Evolutionary conservation across 1,140 invertebrate species (phyloP).

Genomic region (Phocides pigmalion): DNA sequence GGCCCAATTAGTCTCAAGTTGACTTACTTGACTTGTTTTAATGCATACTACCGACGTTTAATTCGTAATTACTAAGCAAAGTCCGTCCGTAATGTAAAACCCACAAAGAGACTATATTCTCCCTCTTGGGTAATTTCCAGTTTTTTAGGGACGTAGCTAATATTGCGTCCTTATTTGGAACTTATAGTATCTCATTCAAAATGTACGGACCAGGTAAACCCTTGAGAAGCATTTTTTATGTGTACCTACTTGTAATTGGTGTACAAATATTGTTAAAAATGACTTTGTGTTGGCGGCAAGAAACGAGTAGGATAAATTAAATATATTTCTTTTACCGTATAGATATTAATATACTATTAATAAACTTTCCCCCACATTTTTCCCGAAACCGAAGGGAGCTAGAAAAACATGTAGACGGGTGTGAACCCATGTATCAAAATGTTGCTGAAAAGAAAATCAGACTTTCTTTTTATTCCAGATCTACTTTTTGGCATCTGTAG

Average conservation of each 20-base stretch:
- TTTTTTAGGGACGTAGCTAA: conserved; percentile 34
- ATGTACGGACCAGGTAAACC: conserved; percentile 17
- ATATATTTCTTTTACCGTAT: too few relatives aligned
- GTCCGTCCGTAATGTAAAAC: conserved; percentile 30
- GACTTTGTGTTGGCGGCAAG: too few relatives aligned
- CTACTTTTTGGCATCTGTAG: neutral
- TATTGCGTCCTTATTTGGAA: conserved; percentile 5
- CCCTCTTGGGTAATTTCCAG: conserved; percentile 26
- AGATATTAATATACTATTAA: too few relatives aligned
- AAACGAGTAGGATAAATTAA: too few relatives aligned
- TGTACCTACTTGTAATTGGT: neutral
- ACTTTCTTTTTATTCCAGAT: too few relatives aligned
- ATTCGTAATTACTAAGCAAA: conserved; percentile 43
- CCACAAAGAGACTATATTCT: conserved; percentile 10
- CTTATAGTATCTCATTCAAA: conserved; percentile 23
- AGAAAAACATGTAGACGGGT: too few relatives aligned
- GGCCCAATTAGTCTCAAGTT: conserved; percentile 14
- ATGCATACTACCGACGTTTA: conserved; percentile 36
- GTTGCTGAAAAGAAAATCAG: too few relatives aligned
- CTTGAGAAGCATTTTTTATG: neutral
- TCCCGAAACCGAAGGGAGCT: too few relatives aligned
- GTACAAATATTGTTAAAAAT: too few relatives aligned
- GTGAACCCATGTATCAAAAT: too few relatives aligned
- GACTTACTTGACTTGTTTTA: conserved; percentile 18
- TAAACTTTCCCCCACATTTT: too few relatives aligned